Percentiles rank a stretch among this genome's conserved stretches.
Evolutionary conservation across 2,888 invertebrate species (phyloP).

Genomic region (Rhamphomyia laevipes): DNA sequence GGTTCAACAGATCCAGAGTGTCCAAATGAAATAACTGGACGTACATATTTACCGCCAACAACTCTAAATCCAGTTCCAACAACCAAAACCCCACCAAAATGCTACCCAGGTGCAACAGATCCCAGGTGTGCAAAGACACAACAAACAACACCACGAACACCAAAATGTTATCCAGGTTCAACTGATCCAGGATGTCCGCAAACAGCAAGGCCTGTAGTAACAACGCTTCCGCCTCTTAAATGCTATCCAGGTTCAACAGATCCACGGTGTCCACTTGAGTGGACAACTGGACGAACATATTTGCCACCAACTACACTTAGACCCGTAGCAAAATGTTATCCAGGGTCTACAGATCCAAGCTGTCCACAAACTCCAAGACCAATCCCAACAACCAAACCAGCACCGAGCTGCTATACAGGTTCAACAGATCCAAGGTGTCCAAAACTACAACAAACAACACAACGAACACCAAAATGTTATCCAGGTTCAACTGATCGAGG

Average conservation of each 20-base stretch:
- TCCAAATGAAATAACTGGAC: slow-evolving; percentile 18
- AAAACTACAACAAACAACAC: slow-evolving; percentile 3
- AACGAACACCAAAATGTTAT: slow-evolving; percentile 20
- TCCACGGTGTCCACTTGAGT: slow-evolving; percentile 36
- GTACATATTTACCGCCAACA: neutral
- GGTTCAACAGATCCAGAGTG: slow-evolving; percentile 30
- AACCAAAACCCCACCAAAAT: slow-evolving; percentile 16
- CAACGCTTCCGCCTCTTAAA: no score
- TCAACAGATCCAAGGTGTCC: slow-evolving; percentile 24
- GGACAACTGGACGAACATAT: no score
- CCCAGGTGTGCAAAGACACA: slow-evolving; percentile 26
- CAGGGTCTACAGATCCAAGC: slow-evolving; percentile 25
- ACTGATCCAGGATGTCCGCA: slow-evolving; percentile 27
- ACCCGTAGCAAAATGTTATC: no score
- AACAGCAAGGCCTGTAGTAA: slow-evolving; percentile 4
- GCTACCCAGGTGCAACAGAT: slow-evolving; percentile 27
- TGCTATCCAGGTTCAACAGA: slow-evolving; percentile 36
- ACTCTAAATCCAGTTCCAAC: slow-evolving; percentile 13
- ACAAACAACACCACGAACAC: slow-evolving; percentile 6
- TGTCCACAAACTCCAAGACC: slow-evolving; percentile 21
- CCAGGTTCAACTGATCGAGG: slow-evolving; percentile 27
- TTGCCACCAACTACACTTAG: no score
- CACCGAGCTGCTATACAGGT: slow-evolving; percentile 22
- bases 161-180: slow-evolving; percentile 23
- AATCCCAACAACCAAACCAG: slow-evolving; percentile 17